Percentiles rank a stretch among this genome's conserved stretches.
Evolutionary conservation across 2,797 vertebrate genomes (phyloP).

Genomic region (Darevskia nairensis): DNA sequence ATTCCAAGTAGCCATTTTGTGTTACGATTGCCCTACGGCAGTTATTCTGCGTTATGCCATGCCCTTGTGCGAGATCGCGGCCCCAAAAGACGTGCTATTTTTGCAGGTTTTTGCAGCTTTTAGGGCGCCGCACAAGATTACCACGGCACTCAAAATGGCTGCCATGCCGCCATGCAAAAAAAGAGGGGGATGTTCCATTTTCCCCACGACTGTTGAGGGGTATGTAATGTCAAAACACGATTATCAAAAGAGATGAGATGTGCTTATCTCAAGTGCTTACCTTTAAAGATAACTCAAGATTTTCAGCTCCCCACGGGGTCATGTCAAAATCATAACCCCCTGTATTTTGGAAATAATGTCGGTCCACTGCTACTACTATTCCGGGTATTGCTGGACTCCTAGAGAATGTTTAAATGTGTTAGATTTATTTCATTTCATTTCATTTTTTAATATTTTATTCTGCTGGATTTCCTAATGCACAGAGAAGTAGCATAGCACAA

Average conservation of each 20-base stretch:
- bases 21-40: too few species aligned
- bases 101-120: too few species aligned
- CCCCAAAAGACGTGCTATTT: too few species aligned
- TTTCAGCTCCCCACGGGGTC: slow-evolving; percentile 83
- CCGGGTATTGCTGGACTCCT: slow-evolving; percentile 87
- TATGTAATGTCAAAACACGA: slow-evolving; percentile 23
- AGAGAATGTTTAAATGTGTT: not conserved
- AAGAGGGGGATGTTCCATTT: too few species aligned
- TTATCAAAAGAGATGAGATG: not conserved
- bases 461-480: not conserved
- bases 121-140: too few species aligned
- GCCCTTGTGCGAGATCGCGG: too few species aligned
- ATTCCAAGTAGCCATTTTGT: not conserved
- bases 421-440: not conserved
- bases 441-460: not conserved
- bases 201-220: too few species aligned
- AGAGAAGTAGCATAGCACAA: too few species aligned
- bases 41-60: too few species aligned
- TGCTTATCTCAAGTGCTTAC: slow-evolving; percentile 73
- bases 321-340: slow-evolving; percentile 89
- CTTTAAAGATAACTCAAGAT: slow-evolving; percentile 90
- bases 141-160: too few species aligned
- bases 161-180: too few species aligned
- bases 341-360: slow-evolving; percentile 89
- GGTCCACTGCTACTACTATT: slow-evolving; percentile 84